These are phyloP conservation scores for Eupithecia tripunctaria DNA, from an alignment of 2,888 invertebrate species.

Conservation along the genomic window DNA sequence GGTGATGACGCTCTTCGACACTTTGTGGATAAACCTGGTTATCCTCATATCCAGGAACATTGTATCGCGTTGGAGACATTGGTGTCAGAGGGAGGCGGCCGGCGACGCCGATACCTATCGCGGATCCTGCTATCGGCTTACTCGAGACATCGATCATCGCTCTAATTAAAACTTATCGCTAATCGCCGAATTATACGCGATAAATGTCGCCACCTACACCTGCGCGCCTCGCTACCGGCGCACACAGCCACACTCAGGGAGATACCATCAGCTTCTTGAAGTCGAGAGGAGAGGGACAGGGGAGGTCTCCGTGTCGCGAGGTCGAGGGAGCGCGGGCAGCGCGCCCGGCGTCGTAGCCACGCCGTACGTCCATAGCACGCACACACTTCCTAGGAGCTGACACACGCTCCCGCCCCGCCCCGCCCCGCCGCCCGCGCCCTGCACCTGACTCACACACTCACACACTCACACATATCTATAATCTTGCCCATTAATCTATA, in stretches of 20 bases:
- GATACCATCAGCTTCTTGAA: not conserved
- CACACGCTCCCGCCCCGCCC: not conserved
- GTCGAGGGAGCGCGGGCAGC: too few relatives aligned
- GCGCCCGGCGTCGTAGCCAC: too few relatives aligned
- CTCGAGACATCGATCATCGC: constrained; percentile 79
- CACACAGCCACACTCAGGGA: not conserved
- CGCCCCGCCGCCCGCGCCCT: not conserved
- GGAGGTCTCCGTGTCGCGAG: too few relatives aligned
- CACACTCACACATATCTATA: not conserved
- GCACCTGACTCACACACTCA: not conserved
- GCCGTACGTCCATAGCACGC: too few relatives aligned
- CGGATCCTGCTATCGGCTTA: constrained; percentile 51
- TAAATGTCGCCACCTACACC: not conserved
- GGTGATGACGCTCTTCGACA: too few relatives aligned
- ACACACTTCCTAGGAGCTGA: not conserved
- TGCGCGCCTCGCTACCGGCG: not conserved
- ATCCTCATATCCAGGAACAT: too few relatives aligned
- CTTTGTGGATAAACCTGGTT: too few relatives aligned
- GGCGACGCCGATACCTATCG: not conserved
- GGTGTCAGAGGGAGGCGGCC: not conserved
- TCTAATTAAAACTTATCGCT: constrained; percentile 65
- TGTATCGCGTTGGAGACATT: too few relatives aligned
- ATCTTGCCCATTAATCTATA: constrained; percentile 2
- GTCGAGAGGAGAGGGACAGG: too few relatives aligned
- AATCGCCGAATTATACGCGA: constrained; percentile 36